Base-by-base conservation (phyloP, 2,113 vertebrate species). In the Gila orcuttii region DNA sequence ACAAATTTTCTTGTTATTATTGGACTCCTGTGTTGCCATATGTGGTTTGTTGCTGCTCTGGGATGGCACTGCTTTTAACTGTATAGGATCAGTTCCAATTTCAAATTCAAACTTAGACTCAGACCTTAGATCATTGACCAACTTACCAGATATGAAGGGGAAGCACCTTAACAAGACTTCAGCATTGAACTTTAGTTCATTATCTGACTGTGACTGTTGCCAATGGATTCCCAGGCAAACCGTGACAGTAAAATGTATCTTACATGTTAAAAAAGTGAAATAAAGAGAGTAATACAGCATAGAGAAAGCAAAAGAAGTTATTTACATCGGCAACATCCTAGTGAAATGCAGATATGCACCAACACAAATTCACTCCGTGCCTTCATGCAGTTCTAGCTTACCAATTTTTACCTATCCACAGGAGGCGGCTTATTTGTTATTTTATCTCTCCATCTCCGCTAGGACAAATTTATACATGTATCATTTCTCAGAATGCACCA, bases 181-280 rank as follows among this genome's bases (percentile, higher is more conserved):
- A 45, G n/a, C 23, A 25, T 23, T 74, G 23, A 74, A 47, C 11
- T 45, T 47, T 17, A 25, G 23, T 74, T 15, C 6, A 45, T 45
- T 39, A 23, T 45, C 1, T 39, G 36, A 21, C 66, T 71, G 8
- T 71, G 19, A 71, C 19, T 71, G 33, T 86, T 86, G 28, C 84
- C 42, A 86, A 64, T 85, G 71, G 62, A 83, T 83, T 71, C 80
- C 33, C 36, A 31, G 74, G 64, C 23, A 60, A 73, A 86, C n/a
- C 7, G 7, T 79, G 45, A 57, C 45, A 79, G 31, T 64, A 45
- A 62, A 75, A 42, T 77, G 52, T 77, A 39, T 36, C 11, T 42
- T 71, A 62, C 45, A 19, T 62, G 64, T 83, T 81, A 85, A 80
- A 52, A 75, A 73, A 83, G 64, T 76, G 52, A 81, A 84, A 81